Conservation (phyloP, 2,888 invertebrate genomes). For the Hemistola chrysoprasaria region DNA sequence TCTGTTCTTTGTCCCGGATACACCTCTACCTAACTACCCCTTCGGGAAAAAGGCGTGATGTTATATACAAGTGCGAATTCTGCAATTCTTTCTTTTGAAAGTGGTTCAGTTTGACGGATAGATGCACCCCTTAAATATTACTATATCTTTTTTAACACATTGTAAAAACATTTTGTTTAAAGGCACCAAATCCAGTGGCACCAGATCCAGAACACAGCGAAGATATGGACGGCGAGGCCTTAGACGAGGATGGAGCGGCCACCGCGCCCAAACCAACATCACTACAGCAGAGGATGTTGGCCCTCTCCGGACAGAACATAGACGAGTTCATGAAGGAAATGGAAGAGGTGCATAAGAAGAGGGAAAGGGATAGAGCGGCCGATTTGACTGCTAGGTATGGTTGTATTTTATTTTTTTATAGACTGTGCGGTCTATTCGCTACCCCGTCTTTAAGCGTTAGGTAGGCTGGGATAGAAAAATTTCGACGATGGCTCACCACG, state of each 20-base stretch:
- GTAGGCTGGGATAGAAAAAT: no score
- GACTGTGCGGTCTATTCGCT: no score
- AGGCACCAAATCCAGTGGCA: slow-evolving; percentile 14
- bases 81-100: no score
- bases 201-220: slow-evolving; percentile 22
- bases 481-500: no score
- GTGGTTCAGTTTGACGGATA: no score
- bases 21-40: no score
- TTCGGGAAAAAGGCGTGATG: no score
- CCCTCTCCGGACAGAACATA: slow-evolving; percentile 94
- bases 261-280: slow-evolving; percentile 88
- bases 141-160: no score
- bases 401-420: slow-evolving; percentile 41
- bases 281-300: slow-evolving; percentile 92
- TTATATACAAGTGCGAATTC: no score
- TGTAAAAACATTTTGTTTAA: not conserved
- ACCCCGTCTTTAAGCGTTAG: no score
- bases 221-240: slow-evolving; percentile 53
- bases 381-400: slow-evolving; percentile 79
- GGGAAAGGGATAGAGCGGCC: slow-evolving; percentile 85
- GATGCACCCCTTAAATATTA: no score
- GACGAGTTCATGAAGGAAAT: slow-evolving; percentile 97
- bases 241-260: slow-evolving; percentile 66
- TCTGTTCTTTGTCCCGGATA: no score
- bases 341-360: slow-evolving; percentile 92